Conservation (phyloP, 2,888 invertebrate species). For the Celastrina argiolus region DNA sequence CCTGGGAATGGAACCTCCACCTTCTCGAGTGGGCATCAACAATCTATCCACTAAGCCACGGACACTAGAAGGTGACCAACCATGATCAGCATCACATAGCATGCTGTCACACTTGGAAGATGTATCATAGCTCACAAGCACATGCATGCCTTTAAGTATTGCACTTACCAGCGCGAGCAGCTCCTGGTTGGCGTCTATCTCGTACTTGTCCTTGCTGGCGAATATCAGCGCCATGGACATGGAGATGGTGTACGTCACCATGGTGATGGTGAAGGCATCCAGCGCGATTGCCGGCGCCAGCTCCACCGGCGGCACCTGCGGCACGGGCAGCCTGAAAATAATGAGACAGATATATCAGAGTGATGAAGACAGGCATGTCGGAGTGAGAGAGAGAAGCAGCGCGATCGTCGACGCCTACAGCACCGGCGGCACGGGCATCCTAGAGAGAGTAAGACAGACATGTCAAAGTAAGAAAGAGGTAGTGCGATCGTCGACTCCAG, state of each 20-base stretch:
- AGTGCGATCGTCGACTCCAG: slow-evolving; percentile 78
- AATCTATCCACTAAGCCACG: too few relatives aligned
- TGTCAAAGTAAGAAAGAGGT: too few relatives aligned
- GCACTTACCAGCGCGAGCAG: slow-evolving; percentile 81
- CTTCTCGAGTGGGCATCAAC: too few relatives aligned
- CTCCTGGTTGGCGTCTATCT: slow-evolving; percentile 87
- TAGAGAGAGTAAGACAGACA: too few relatives aligned
- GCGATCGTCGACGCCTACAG: slow-evolving; percentile 80
- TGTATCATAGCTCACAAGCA: background rate
- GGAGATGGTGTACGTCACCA: slow-evolving; percentile 87
- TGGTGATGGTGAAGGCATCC: slow-evolving; percentile 83
- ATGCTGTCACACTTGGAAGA: too few relatives aligned
- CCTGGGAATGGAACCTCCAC: too few relatives aligned
- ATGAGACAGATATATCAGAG: slow-evolving; percentile 29
- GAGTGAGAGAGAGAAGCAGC: background rate
- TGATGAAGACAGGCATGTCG: too few relatives aligned
- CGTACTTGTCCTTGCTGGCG: slow-evolving; percentile 84
- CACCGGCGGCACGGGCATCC: slow-evolving; percentile 80
- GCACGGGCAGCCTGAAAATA: slow-evolving; percentile 83
- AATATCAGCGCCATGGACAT: slow-evolving; percentile 91
- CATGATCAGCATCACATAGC: too few relatives aligned
- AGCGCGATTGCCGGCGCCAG: slow-evolving; percentile 78
- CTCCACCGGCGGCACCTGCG: slow-evolving; percentile 79
- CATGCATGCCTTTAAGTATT: background rate
- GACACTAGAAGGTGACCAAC: too few relatives aligned